Conservation (phyloP, 2,113 vertebrate species). For the Mormyrus lacerda region DNA sequence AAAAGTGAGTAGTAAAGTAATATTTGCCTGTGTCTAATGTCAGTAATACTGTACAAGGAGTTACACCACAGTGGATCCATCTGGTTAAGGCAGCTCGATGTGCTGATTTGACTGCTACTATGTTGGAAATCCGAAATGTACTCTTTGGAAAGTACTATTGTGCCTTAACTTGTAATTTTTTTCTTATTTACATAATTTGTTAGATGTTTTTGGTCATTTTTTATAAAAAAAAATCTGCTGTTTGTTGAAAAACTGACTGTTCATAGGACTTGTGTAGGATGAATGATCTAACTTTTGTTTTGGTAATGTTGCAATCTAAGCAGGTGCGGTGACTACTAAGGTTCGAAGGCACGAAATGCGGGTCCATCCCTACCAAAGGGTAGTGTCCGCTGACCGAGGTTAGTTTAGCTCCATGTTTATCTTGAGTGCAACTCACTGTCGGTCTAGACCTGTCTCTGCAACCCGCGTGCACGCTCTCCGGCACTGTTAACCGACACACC, state of each 20-base stretch:
- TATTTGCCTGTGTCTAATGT: conserved; percentile 61
- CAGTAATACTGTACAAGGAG: conserved; percentile 66
- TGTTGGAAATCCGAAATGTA: conserved; percentile 63
- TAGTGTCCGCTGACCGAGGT: conserved; percentile 92
- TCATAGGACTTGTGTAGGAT: conserved; percentile 36
- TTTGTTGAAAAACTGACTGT: conserved; percentile 60
- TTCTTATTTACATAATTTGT: conserved; percentile 63
- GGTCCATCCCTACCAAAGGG: conserved; percentile 95
- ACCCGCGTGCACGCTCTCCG: conserved; percentile 41
- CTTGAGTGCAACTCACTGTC: conserved; percentile 53
- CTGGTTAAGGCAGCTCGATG: conserved; percentile 68
- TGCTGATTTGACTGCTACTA: conserved; percentile 65
- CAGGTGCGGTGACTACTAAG: conserved; percentile 94
- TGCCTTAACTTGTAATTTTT: conserved; percentile 81
- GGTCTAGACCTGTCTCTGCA: conserved; percentile 64
- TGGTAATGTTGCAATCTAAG: conserved; percentile 87
- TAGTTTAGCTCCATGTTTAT: conserved; percentile 75
- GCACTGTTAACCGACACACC: not conserved
- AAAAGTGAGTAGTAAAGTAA: conserved; percentile 83
- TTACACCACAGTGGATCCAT: conserved; percentile 58
- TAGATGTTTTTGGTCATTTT: conserved; percentile 68
- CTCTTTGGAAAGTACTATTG: conserved; percentile 68
- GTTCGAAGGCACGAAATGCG: conserved; percentile 90
- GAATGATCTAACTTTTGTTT: conserved; percentile 80
- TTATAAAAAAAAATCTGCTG: conserved; percentile 41